phyloP scores from a whole-genome alignment of 2,797 vertebrate species.

The Pterois miles region DNA sequence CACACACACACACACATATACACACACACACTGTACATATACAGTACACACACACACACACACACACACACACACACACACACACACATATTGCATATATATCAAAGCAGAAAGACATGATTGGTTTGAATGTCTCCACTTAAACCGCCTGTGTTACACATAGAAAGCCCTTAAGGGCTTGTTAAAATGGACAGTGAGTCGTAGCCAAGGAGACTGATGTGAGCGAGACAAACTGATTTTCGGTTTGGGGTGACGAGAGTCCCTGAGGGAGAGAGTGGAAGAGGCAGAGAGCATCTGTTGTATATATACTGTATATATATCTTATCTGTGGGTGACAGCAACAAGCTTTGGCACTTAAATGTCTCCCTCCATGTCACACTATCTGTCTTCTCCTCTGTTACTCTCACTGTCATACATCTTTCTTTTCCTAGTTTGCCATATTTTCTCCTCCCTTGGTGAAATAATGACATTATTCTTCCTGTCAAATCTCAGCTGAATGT shows the following conservation, averaged over 20 bases:
- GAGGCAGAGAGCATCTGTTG: conserved; percentile 43
- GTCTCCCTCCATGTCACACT: conserved; percentile 29
- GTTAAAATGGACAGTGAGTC: conserved; percentile 66
- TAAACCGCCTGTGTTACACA: conserved; percentile 45
- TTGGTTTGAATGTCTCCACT: conserved; percentile 27
- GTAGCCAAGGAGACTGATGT: conserved; percentile 65
- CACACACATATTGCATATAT: no score
- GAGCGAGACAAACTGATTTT: conserved; percentile 78
- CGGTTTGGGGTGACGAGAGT: conserved; percentile 65
- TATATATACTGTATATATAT: conserved; percentile 4
- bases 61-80: no score
- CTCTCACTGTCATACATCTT: conserved; percentile 6
- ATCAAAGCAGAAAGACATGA: conserved; percentile 14
- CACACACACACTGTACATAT: no score
- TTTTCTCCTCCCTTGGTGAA: conserved; percentile 5
- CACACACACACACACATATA: no score
- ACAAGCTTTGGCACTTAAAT: conserved; percentile 60
- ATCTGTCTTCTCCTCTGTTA: not conserved
- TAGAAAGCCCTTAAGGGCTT: conserved; percentile 51
- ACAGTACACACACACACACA: no score
- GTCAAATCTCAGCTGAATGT: not conserved
- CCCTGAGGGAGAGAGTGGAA: conserved; percentile 34
- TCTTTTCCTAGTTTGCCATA: not conserved
- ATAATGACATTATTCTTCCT: conserved; percentile 21
- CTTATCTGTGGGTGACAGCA: conserved; percentile 76